These are phyloP conservation scores for Monochamus saltuarius DNA, from an alignment of 1,140 invertebrate genomes.

Conservation along the genomic window DNA sequence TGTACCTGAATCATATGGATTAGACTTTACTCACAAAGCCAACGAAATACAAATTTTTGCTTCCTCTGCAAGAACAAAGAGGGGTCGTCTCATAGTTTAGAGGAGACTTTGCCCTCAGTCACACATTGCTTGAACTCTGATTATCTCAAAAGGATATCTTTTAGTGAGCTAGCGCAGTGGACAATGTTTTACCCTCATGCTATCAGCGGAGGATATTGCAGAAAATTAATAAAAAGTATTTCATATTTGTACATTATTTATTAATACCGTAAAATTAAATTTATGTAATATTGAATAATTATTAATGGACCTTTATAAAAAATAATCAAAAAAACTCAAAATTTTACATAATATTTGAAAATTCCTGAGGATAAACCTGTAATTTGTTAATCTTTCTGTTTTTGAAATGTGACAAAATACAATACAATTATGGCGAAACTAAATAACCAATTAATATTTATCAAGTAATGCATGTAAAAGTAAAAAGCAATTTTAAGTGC, in stretches of 20 bases:
- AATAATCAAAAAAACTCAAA: too few species aligned
- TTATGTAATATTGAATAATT: too few species aligned
- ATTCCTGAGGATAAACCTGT: too few species aligned
- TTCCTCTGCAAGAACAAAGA: constrained; percentile 54
- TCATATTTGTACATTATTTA: not conserved
- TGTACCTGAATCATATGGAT: constrained; percentile 76
- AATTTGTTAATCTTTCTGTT: too few species aligned
- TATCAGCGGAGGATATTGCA: constrained; percentile 64
- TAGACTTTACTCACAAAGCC: constrained; percentile 43
- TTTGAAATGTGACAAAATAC: too few species aligned
- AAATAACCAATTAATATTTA: too few species aligned
- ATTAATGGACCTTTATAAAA: too few species aligned
- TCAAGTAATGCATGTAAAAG: too few species aligned
- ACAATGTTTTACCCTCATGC: constrained; percentile 60
- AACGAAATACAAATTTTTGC: not conserved
- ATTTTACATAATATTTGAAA: too few species aligned
- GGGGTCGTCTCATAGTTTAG: constrained; percentile 62
- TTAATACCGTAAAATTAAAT: too few species aligned
- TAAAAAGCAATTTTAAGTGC: too few species aligned
- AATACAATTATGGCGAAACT: too few species aligned
- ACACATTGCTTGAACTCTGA: constrained; percentile 35
- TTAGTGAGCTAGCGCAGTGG: constrained; percentile 30
- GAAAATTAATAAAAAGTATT: constrained; percentile 16
- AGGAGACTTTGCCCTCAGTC: constrained; percentile 59
- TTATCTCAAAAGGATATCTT: constrained; percentile 7